Conservation (phyloP, 2,888 invertebrate genomes). For the Macaria notata region DNA sequence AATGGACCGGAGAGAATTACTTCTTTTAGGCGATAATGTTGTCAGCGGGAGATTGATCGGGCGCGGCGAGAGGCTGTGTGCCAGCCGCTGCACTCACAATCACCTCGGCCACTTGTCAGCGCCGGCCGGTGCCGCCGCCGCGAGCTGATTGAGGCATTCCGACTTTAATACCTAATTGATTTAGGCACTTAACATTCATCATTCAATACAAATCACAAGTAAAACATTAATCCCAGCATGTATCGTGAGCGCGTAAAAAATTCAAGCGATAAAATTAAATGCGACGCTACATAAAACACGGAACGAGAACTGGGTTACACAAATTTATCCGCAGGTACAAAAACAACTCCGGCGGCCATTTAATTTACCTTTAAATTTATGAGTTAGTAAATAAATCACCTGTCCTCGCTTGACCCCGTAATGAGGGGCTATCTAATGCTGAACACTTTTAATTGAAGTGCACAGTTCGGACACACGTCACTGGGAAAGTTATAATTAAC, state of each 20-base stretch:
- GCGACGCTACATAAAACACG: background rate
- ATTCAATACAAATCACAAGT: no score
- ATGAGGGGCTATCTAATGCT: slow-evolving; percentile 48
- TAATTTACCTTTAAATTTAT: slow-evolving; percentile 27
- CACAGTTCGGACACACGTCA: slow-evolving; percentile 58
- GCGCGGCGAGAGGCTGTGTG: slow-evolving; percentile 40
- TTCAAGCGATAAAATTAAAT: no score
- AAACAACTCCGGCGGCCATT: slow-evolving; percentile 20
- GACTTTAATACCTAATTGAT: background rate
- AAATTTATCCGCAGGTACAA: slow-evolving; percentile 23
- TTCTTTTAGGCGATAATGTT: slow-evolving; percentile 42
- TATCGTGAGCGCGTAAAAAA: no score
- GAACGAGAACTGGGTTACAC: background rate
- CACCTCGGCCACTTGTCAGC: slow-evolving; percentile 45
- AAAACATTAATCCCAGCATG: no score
- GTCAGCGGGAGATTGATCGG: slow-evolving; percentile 52
- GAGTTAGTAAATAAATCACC: slow-evolving; percentile 32
- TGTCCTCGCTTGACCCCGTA: slow-evolving; percentile 30
- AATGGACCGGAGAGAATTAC: slow-evolving; percentile 43
- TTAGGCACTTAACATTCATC: background rate
- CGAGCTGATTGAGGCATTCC: slow-evolving; percentile 8
- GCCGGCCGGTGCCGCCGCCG: slow-evolving; percentile 16
- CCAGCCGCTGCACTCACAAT: slow-evolving; percentile 46
- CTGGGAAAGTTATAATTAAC: slow-evolving; percentile 72
- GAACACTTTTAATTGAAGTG: slow-evolving; percentile 65